Base-by-base conservation (phyloP, 2,888 invertebrate species). In the Rhagonycha fulva region DNA sequence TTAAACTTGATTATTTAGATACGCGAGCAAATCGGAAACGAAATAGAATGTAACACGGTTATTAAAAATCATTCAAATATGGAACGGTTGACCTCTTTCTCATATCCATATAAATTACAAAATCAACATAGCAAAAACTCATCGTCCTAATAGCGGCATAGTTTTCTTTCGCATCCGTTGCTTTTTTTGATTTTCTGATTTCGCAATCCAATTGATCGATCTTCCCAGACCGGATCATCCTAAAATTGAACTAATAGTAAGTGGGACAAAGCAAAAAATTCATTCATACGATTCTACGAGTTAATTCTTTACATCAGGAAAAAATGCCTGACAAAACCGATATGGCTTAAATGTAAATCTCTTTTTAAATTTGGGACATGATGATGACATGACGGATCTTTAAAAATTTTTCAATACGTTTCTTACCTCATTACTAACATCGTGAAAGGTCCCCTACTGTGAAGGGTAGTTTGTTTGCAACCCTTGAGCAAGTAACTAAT, bases 401-500 rank as follows among this genome's bases (percentile, higher is more conserved):
- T 76, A 23, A 67, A 63, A 75, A 82, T 81, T 83, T 81, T 80
- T 80, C 74, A 79, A 78, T 77, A 76, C 68, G 74, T 68, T 72
- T 68, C 72, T 76, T 77, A 81, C 79, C 80, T 83, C 83, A 84
- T 83, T 82, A 83, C 80, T 74, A 79, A 81, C 79, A 81, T 83
- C 84, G 83, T 82, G 82, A 73, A 75, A 66, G 79, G 78, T 71
- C 77, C 80, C 86, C 84, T 81, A 82, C 82, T 80, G 85, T 14
- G 84, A 84, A 81, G 84, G 86, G 86, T 83, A 85, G 86, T 85
- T 82, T 85, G 84, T 86, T 86, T 84, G 83, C 79, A 81, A 81
- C 81, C 81, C 81, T 82, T 73, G 79, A 80, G 81, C 77, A 80
- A 81, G 81, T 82, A 80, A 80, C 83, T 82, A 83, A 83, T 83